Conservation (phyloP, 2,797 vertebrate species). For the Clarias laeviceps region DNA sequence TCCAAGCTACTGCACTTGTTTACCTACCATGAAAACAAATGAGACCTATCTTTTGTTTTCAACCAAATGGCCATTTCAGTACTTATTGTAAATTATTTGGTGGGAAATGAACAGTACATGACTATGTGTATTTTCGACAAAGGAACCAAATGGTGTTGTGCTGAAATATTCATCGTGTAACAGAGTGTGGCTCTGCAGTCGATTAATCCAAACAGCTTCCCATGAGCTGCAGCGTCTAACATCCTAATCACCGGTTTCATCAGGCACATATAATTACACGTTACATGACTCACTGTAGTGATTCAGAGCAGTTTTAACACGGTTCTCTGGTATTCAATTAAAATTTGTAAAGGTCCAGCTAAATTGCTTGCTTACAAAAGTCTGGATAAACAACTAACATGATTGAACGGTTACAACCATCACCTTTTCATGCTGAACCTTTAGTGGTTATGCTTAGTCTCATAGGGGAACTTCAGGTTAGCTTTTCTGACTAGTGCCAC, state of each 20-base stretch:
- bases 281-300: constrained; percentile 32
- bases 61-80: not conserved
- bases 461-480: not conserved
- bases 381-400: constrained; percentile 7
- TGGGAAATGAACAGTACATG: not conserved
- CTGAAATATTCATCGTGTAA: constrained; percentile 42
- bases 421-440: not conserved
- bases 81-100: not conserved
- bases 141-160: constrained; percentile 29
- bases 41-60: not conserved
- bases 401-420: not conserved
- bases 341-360: not conserved
- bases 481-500: not conserved
- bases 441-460: not conserved
- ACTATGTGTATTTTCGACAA: constrained; percentile 15
- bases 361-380: constrained; percentile 13
- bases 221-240: constrained; percentile 30
- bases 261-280: constrained; percentile 32
- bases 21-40: not conserved
- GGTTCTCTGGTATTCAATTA: constrained; percentile 28
- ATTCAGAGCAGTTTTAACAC: constrained; percentile 33
- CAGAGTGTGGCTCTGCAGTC: constrained; percentile 34
- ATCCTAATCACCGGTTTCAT: constrained; percentile 47
- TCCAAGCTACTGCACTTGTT: not conserved
- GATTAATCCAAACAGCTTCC: constrained; percentile 41